Evolutionary conservation across 2,113 vertebrate species (phyloP).

Genomic region (Prolemur simus): DNA sequence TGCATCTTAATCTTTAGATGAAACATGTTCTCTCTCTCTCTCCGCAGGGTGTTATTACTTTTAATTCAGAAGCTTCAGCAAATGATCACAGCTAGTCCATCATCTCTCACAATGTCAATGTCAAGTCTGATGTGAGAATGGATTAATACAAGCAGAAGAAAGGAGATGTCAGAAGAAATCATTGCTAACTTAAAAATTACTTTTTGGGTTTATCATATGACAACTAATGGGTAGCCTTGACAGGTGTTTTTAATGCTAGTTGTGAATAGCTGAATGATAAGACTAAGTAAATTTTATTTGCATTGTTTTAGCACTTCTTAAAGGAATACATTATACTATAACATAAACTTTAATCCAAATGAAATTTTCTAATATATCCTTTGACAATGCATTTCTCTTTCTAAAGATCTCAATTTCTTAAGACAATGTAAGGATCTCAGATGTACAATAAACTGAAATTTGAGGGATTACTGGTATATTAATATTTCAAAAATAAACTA

Average conservation of each 20-base stretch:
- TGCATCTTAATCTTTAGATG: slow-evolving; percentile 28
- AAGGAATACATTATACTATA: slow-evolving; percentile 28
- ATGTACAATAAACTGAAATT: slow-evolving; percentile 22
- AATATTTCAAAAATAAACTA: background rate
- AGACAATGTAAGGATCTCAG: slow-evolving; percentile 2
- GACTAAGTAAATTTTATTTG: background rate
- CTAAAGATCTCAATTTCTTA: slow-evolving; percentile 10
- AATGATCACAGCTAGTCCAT: slow-evolving; percentile 43
- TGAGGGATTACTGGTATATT: background rate
- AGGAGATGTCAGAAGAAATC: slow-evolving; percentile 52
- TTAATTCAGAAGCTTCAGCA: slow-evolving; percentile 50
- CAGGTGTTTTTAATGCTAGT: slow-evolving; percentile 29
- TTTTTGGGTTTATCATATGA: slow-evolving; percentile 57
- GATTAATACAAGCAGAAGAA: slow-evolving; percentile 48
- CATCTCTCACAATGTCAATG: slow-evolving; percentile 32
- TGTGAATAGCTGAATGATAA: background rate
- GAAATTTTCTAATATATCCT: background rate
- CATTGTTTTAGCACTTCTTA: slow-evolving; percentile 15
- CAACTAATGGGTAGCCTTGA: slow-evolving; percentile 38
- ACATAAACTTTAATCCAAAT: slow-evolving; percentile 34
- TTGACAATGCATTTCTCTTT: slow-evolving; percentile 4
- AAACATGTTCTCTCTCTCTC: background rate
- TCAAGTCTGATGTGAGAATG: slow-evolving; percentile 38
- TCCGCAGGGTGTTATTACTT: background rate
- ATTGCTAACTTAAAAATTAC: slow-evolving; percentile 47